Conservation (phyloP, 2,797 vertebrate genomes). For the Oceanodroma leucorhoa region DNA sequence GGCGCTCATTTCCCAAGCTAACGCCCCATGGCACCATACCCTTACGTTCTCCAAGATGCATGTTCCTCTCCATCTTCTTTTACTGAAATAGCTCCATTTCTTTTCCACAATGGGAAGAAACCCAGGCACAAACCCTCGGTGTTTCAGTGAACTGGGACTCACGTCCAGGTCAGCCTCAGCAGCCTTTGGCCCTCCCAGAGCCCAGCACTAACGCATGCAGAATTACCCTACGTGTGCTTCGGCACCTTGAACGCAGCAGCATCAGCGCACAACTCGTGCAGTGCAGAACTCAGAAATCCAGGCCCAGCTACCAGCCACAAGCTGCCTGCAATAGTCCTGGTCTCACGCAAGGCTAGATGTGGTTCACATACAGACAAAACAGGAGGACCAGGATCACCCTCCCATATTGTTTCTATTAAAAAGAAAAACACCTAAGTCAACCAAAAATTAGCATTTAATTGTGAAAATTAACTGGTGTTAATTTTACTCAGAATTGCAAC, state of each 20-base stretch:
- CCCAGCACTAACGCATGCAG: fast-evolving
- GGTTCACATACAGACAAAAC: background rate
- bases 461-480: background rate
- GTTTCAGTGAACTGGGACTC: background rate
- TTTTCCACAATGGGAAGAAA: background rate
- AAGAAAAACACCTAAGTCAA: background rate
- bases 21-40: fast-evolving
- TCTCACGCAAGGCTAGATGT: background rate
- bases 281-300: background rate
- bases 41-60: background rate
- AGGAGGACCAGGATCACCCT: background rate
- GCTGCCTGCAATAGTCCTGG: background rate
- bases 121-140: background rate
- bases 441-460: background rate
- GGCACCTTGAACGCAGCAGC: background rate
- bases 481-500: background rate
- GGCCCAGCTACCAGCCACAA: background rate
- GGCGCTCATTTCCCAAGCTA: background rate
- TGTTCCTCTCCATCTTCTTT: background rate
- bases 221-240: background rate
- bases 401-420: background rate
- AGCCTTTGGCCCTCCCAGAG: background rate
- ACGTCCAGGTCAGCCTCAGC: background rate
- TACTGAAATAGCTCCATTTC: background rate
- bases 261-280: background rate